Evolutionary conservation across 2,888 invertebrate genomes (phyloP).

Genomic region (Drosophila birchii): DNA sequence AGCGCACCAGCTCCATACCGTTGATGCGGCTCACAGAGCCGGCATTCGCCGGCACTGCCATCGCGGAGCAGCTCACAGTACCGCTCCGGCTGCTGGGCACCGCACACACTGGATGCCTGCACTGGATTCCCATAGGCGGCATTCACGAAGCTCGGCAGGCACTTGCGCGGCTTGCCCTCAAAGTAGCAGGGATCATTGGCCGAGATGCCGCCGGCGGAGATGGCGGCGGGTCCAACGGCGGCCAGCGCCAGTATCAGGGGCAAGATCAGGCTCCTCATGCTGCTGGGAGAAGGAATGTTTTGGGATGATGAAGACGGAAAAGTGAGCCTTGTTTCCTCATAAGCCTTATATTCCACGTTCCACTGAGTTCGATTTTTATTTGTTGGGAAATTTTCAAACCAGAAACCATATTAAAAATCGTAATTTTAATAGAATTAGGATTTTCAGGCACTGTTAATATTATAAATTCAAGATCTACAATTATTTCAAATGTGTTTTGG

Average conservation of each 20-base stretch:
- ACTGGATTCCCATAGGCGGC: constrained; percentile 97
- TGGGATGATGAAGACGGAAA: background rate
- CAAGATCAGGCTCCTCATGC: constrained; percentile 42
- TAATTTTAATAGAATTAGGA: background rate
- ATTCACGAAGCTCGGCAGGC: constrained; percentile 99
- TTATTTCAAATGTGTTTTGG: background rate
- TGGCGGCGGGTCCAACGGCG: constrained; percentile 27
- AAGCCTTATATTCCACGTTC: background rate
- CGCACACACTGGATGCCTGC: constrained; percentile 95
- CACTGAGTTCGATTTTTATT: background rate
- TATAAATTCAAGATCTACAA: too few relatives aligned
- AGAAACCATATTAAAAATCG: background rate
- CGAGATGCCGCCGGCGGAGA: constrained; percentile 38
- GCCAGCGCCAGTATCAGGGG: constrained; percentile 35
- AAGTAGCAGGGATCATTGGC: constrained; percentile 95
- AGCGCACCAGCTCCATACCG: constrained; percentile 93
- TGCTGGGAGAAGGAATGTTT: constrained; percentile 3
- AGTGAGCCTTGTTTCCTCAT: background rate
- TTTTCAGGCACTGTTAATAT: background rate
- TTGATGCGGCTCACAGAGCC: constrained; percentile 92
- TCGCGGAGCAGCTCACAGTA: constrained; percentile 89
- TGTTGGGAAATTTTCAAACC: background rate
- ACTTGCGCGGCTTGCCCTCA: constrained; percentile 93
- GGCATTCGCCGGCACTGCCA: constrained; percentile 86
- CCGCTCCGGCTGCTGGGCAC: constrained; percentile 90